Percentiles rank a stretch among this genome's conserved stretches.
Evolutionary conservation across 2,113 vertebrate genomes (phyloP).

Genomic region (Oncorhynchus gorbuscha): DNA sequence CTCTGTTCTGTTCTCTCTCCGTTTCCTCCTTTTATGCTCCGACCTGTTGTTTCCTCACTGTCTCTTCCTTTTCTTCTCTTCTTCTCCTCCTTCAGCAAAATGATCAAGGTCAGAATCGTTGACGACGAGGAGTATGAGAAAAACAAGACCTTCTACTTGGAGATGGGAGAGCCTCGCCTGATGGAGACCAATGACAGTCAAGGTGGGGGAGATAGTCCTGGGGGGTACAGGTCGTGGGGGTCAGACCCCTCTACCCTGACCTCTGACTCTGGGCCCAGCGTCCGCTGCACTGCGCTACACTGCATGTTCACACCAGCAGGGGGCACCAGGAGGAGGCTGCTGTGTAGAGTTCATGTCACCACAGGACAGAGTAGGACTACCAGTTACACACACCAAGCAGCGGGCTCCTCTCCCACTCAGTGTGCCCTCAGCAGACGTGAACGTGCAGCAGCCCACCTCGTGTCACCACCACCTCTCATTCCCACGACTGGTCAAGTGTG

Average conservation of each 20-base stretch:
- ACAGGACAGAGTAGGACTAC: background rate
- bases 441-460: conserved; percentile 64
- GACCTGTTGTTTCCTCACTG: conserved; percentile 18
- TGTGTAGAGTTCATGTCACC: conserved; percentile 3
- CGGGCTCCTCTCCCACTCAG: background rate
- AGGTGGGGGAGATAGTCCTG: conserved; percentile 85
- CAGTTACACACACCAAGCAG: conserved; percentile 28
- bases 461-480: conserved; percentile 70
- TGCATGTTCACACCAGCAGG: conserved; percentile 45
- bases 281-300: conserved; percentile 22
- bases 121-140: conserved; percentile 99
- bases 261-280: conserved; percentile 18
- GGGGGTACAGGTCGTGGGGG: conserved; percentile 24
- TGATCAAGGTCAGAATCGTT: conserved; percentile 97
- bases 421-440: conserved; percentile 29
- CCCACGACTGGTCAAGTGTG: conserved; percentile 49
- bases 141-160: conserved; percentile 99
- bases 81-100: conserved; percentile 84
- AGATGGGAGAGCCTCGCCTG: conserved; percentile 95
- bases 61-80: conserved; percentile 21
- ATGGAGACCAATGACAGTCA: conserved; percentile 96
- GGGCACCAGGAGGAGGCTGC: conserved; percentile 10
- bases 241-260: conserved; percentile 18
- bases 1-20: conserved; percentile 29
- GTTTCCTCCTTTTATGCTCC: conserved; percentile 15